A percentile compares a stretch with the other conserved stretches of the same genome.
These are phyloP conservation scores for Tolmerus cingulatus DNA, from an alignment of 2,888 invertebrate species.

Conservation along the genomic window DNA sequence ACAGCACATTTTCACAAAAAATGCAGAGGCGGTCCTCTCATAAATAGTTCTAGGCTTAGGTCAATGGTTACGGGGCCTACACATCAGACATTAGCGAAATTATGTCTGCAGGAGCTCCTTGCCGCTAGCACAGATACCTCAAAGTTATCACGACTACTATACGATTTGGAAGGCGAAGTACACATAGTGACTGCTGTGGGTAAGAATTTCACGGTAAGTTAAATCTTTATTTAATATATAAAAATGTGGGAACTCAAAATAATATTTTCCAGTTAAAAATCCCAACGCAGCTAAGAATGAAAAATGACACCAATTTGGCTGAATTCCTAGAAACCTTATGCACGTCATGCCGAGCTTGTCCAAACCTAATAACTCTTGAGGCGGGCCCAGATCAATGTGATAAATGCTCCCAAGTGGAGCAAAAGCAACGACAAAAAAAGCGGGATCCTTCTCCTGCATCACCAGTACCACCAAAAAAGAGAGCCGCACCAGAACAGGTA, in stretches of 20 bases:
- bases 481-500: conserved; percentile 50
- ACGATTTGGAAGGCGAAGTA: conserved; percentile 62
- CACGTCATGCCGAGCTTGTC: conserved; percentile 62
- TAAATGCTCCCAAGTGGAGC: conserved; percentile 55
- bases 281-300: conserved; percentile 60
- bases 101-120: conserved; percentile 63
- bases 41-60: conserved; percentile 65
- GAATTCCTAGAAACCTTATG: conserved; percentile 62
- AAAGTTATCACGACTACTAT: conserved; percentile 59
- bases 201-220: conserved; percentile 62
- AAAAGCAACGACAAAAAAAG: neutral
- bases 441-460: conserved; percentile 16
- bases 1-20: conserved; percentile 65
- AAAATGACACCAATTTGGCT: conserved; percentile 60
- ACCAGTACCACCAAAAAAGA: conserved; percentile 16
- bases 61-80: conserved; percentile 65
- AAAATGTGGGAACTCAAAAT: neutral
- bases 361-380: conserved; percentile 61
- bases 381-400: conserved; percentile 63
- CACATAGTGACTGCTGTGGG: conserved; percentile 63
- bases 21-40: conserved; percentile 66
- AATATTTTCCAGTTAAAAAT: conserved; percentile 59
- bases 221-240: neutral
- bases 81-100: conserved; percentile 61
- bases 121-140: conserved; percentile 63